A percentile compares a stretch with the other conserved stretches of the same genome.
These are phyloP conservation scores for Rhabdornis inornatus DNA, from an alignment of 2,113 vertebrate species.

Conservation along the genomic window DNA sequence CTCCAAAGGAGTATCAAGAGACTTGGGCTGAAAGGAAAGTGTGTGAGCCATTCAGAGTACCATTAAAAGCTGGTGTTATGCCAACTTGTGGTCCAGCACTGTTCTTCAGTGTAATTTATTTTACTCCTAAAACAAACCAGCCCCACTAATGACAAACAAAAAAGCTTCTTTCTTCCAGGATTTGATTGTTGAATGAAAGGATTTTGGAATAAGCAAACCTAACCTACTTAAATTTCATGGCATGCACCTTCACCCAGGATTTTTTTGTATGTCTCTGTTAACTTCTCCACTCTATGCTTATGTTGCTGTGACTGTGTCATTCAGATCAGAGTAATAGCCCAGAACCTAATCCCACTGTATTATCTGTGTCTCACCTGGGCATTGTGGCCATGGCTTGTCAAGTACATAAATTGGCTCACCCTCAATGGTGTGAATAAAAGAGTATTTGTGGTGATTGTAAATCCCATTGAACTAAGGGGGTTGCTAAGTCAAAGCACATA, in stretches of 20 bases:
- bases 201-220: not conserved
- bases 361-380: not conserved
- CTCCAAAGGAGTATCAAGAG: slow-evolving; percentile 10
- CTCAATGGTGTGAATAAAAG: not conserved
- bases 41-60: slow-evolving; percentile 22
- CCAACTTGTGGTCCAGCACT: slow-evolving; percentile 7
- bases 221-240: slow-evolving; percentile 8
- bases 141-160: slow-evolving; percentile 7
- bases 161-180: not conserved
- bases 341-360: not conserved
- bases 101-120: slow-evolving; percentile 47
- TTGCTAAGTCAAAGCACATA: not conserved
- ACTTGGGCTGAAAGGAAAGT: not conserved
- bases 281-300: not conserved
- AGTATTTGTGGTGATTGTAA: not conserved
- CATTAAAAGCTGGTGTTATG: slow-evolving; percentile 33
- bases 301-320: not conserved
- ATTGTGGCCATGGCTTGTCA: not conserved
- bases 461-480: not conserved
- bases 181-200: slow-evolving; percentile 29
- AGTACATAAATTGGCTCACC: not conserved
- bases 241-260: not conserved
- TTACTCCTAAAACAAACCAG: slow-evolving; percentile 30
- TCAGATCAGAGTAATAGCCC: not conserved
- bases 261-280: not conserved